A percentile compares a stretch with the other conserved stretches of the same genome.
Conservation (phyloP, 2,797 vertebrate species). For the Xiphophorus birchmanni region DNA sequence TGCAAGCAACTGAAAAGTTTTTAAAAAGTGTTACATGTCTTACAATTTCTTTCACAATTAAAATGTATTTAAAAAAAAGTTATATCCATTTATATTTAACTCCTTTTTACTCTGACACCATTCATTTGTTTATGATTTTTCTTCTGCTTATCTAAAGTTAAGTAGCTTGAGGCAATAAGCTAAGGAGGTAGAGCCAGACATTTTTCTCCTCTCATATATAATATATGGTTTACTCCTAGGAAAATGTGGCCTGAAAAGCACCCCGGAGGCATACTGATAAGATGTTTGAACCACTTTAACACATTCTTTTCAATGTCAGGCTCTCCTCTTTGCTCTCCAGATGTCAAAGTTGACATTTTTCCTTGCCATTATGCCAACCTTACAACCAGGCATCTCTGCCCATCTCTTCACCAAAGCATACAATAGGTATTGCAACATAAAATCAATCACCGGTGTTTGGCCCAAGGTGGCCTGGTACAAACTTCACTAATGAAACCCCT, state of each 20-base stretch:
- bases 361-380: not conserved
- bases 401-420: not conserved
- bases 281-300: not conserved
- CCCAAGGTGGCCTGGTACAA: not conserved
- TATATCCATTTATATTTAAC: not conserved
- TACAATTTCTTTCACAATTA: not conserved
- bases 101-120: not conserved
- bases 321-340: not conserved
- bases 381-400: not conserved
- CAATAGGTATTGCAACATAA: not conserved
- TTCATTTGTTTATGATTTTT: not conserved
- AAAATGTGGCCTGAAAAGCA: not conserved
- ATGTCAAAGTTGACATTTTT: not conserved
- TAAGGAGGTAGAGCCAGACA: not conserved
- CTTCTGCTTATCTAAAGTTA: not conserved
- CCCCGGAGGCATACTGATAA: not conserved
- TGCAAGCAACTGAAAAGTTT: not conserved
- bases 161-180: not conserved
- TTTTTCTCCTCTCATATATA: too few relatives aligned
- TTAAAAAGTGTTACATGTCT: not conserved
- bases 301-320: not conserved
- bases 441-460: not conserved
- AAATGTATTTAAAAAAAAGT: not conserved
- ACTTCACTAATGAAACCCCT: not conserved
- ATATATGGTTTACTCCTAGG: not conserved